These are phyloP conservation scores for Miltochrista miniata DNA, from an alignment of 2,888 invertebrate species.

Conservation along the genomic window DNA sequence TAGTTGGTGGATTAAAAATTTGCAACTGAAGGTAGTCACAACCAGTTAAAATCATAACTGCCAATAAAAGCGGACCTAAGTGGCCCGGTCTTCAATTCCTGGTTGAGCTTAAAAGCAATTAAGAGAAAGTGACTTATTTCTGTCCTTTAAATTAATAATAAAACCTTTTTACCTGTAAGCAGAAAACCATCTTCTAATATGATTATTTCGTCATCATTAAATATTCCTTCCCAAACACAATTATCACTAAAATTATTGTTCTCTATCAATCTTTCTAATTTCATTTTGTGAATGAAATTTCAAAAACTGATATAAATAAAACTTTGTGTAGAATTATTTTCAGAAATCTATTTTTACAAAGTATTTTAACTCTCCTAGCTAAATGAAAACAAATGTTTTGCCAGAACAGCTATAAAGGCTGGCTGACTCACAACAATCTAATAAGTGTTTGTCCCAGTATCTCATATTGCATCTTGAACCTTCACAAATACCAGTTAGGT, in stretches of 20 bases:
- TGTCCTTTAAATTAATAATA: too few relatives aligned
- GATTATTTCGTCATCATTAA: constrained; percentile 43
- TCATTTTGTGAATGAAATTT: constrained; percentile 12
- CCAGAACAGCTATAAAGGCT: constrained; percentile 19
- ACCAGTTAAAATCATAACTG: too few relatives aligned
- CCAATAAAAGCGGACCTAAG: too few relatives aligned
- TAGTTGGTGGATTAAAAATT: too few relatives aligned
- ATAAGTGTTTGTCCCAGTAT: constrained; percentile 27
- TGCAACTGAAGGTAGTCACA: too few relatives aligned
- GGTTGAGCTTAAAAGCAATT: too few relatives aligned
- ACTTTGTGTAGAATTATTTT: neutral
- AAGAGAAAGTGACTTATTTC: too few relatives aligned
- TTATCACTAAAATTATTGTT: constrained; percentile 7
- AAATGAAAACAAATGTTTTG: neutral
- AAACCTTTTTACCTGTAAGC: constrained; percentile 42
- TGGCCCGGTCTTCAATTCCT: too few relatives aligned
- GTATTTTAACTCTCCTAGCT: too few relatives aligned
- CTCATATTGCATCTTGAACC: constrained; percentile 47
- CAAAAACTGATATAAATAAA: neutral
- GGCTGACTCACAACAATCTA: constrained; percentile 10
- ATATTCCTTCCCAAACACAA: constrained; percentile 54
- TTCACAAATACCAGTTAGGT: constrained; percentile 46
- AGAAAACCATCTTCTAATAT: constrained; percentile 45
- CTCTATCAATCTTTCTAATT: constrained; percentile 5
- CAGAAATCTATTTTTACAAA: too few relatives aligned